phyloP scores from a whole-genome alignment of 2,113 vertebrate genomes.

The Eretmochelys imbricata region DNA sequence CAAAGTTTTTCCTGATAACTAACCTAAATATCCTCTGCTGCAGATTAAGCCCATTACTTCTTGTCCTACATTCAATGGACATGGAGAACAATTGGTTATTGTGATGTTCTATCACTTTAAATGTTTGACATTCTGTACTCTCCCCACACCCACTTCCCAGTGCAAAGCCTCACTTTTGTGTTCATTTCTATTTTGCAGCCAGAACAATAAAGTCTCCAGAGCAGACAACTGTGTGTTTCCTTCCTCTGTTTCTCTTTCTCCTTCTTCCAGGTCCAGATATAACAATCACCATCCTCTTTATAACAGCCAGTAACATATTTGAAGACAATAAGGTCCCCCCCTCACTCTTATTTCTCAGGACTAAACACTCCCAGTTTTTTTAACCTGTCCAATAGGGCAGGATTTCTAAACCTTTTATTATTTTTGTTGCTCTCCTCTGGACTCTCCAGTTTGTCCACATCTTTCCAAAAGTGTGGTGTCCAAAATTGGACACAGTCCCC shows the following conservation, averaged over 20 bases:
- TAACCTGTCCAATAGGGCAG: not conserved
- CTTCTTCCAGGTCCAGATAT: not conserved
- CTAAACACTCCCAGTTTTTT: not conserved
- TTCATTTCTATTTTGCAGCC: not conserved
- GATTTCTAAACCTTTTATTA: too few species aligned
- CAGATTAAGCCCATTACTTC: not conserved
- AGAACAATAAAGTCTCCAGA: not conserved
- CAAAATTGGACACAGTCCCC: too few species aligned
- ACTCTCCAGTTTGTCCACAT: too few species aligned
- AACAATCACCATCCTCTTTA: not conserved
- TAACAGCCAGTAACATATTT: not conserved
- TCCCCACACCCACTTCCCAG: too few species aligned
- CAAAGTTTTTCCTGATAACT: not conserved
- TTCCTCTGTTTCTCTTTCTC: not conserved
- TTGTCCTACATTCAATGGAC: not conserved
- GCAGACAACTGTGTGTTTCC: not conserved
- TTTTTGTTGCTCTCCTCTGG: too few species aligned
- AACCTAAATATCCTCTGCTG: not conserved
- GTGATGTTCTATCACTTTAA: not conserved
- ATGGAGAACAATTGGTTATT: not conserved
- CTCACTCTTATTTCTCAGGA: not conserved
- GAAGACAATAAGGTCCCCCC: not conserved
- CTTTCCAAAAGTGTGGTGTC: too few species aligned
- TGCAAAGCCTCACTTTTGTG: not conserved
- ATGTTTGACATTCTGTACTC: not conserved